phyloP scores from a whole-genome alignment of 2,113 vertebrate genomes.

The Limanda limanda region DNA sequence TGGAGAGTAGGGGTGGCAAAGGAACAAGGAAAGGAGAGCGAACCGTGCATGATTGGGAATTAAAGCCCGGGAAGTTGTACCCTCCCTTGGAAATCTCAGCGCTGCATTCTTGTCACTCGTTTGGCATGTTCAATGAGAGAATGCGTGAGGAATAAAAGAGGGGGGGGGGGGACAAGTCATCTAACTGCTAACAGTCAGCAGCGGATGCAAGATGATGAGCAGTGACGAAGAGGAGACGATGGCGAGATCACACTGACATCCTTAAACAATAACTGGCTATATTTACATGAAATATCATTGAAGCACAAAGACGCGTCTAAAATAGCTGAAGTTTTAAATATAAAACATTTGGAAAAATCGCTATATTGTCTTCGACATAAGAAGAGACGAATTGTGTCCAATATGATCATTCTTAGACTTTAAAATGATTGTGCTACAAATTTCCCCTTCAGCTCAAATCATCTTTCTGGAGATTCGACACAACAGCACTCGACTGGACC shows the following conservation, averaged over 20 bases:
- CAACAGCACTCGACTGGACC: background rate
- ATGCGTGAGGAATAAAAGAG: constrained; percentile 42
- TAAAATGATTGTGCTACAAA: background rate
- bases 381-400: too few species aligned
- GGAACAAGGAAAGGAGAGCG: constrained; percentile 3
- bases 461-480: background rate
- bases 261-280: background rate
- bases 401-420: too few species aligned
- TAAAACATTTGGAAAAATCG: background rate
- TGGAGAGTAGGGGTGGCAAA: constrained; percentile 18
- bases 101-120: constrained; percentile 38
- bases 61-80: constrained; percentile 28
- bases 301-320: background rate
- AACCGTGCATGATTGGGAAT: constrained; percentile 1
- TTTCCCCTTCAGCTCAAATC: background rate
- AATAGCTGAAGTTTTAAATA: background rate
- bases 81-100: constrained; percentile 24
- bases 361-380: too few species aligned
- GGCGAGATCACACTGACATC: background rate
- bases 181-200: constrained; percentile 19
- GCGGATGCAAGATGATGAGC: background rate
- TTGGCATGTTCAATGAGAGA: constrained; percentile 19
- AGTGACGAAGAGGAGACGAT: background rate
- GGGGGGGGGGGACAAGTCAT: background rate
- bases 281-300: background rate